Base-by-base conservation (phyloP, 2,113 vertebrate genomes). In the Scolopax mira region DNA sequence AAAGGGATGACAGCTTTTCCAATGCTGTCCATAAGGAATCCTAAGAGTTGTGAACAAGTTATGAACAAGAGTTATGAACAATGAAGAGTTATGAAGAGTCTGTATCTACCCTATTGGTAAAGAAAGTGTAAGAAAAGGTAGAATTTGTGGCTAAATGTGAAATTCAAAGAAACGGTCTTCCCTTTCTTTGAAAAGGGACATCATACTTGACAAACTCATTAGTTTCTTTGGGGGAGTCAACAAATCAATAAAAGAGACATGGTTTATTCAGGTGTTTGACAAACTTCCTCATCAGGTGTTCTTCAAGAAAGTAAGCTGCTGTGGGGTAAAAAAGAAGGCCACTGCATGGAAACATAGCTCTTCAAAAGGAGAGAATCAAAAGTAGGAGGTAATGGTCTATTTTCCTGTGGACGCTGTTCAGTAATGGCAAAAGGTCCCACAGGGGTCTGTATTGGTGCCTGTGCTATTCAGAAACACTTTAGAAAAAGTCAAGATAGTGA, bases 11-110 rank as follows among this genome's bases (percentile, higher is more conserved):
- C 17, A 35, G 11, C 65, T 92, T 89, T 87, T 35, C 24, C 7
- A 51, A 1, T 14, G 16, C 1, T 25, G 9, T 39, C 24, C 15
- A 24, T 33, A 9, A 57, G 1, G 1, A 72, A 77, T 39, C 6
- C n/a, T 54, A 37, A 77, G 31, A 85, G 4, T 10, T 14, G 3
- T 42, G 57, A 66, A 39, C 5, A 62, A 33, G n/a, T n/a, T n/a
- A n/a, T n/a, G n/a, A n/a, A n/a, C n/a, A 37, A 77, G 31, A 85
- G 4, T 10, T 14, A 3, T 42, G 57, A 66, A 39, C 5, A 62
- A 33, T n/a, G n/a, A n/a, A n/a, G n/a, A n/a, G n/a, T n/a, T n/a
- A n/a, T n/a, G n/a, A n/a, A n/a, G n/a, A n/a, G n/a, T n/a, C 21
- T 80, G 5, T n/a, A 55, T 8, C 22, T 80, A 77, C 15, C 10